Evolutionary conservation across 2,797 vertebrate genomes (phyloP).

Genomic region (Siniperca undulata): DNA sequence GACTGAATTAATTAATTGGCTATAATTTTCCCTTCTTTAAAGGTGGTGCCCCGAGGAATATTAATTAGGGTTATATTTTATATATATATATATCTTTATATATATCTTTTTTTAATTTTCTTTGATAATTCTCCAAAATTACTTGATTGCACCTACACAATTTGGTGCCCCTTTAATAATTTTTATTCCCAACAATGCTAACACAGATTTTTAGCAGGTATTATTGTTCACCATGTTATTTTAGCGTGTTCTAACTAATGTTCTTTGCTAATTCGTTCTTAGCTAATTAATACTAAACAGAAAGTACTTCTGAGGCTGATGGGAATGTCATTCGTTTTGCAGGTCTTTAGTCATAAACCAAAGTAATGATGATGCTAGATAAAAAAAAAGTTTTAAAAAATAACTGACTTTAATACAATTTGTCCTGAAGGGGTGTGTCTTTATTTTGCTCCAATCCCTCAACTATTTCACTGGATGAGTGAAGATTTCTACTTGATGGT

Average conservation of each 20-base stretch:
- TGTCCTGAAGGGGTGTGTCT: not conserved
- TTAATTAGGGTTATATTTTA: too few species aligned
- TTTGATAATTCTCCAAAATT: too few species aligned
- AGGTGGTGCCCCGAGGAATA: too few species aligned
- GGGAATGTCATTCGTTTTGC: not conserved
- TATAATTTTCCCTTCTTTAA: too few species aligned
- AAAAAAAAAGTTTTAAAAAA: not conserved
- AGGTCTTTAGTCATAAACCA: not conserved
- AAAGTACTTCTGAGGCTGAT: not conserved
- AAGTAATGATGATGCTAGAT: not conserved
- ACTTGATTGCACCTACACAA: too few species aligned
- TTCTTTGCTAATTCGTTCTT: too few species aligned
- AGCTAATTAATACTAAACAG: not conserved
- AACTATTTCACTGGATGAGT: not conserved
- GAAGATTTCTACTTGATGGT: not conserved
- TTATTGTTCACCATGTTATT: not conserved
- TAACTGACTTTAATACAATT: not conserved
- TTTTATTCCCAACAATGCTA: too few species aligned
- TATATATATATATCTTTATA: too few species aligned
- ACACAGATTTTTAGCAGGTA: not conserved
- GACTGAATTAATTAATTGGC: too few species aligned
- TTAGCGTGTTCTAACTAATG: not conserved
- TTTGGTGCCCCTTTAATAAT: too few species aligned
- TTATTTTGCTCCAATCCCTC: not conserved
- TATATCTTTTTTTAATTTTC: too few species aligned